Evolutionary conservation across 2,113 vertebrate genomes (phyloP), one percentile per base, ranked within the genome.

Genomic region (Gracilinanus agilis): DNA sequence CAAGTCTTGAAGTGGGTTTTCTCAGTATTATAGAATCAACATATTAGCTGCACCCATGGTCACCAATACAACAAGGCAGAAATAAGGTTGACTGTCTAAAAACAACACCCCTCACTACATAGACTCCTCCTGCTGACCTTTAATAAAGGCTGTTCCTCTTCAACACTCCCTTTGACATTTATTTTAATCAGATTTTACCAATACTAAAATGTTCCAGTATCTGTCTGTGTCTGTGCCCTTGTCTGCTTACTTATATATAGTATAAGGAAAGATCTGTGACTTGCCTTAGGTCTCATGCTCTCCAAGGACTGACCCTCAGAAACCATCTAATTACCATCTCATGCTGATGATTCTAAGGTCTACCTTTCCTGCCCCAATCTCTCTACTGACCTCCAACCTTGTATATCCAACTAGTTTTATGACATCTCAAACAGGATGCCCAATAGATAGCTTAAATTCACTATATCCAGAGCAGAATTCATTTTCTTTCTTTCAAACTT

Each of bases 151-250:
- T 58, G 49, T 49, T 94, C 53, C 90, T 44, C 88, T 96, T 58
- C 83, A 54, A 90, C 40, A 10, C 88, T 95, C 9, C 44, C 12
- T 24, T 58, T 44, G 54, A 83, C n/a, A 83, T 91, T 88, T 67
- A 93, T 95, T 96, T 93, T 91, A 94, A 95, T 95, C 89, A 95
- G 55, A 95, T 95, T 91, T 94, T 56, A 95, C 53, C 16, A 90
- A 23, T 12, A 34, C 44, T 24, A 21, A 91, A 91, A 90, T 95
- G 58, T 44, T 90, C 55, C n/a, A 23, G n/a, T 83, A 40, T 83
- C 6, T 75, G 34, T 75, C 29, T 67, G 34, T 75, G 13, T 75
- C 4, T n/a, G 13, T 75, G 58, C 34, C 4, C 34, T 1, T 34
- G 58, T 34, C 27, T 34, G 4, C 12, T 2, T 19, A 29, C 5